Evolutionary conservation across 1,140 invertebrate species (phyloP).

Genomic region (Drosophila navojoa): DNA sequence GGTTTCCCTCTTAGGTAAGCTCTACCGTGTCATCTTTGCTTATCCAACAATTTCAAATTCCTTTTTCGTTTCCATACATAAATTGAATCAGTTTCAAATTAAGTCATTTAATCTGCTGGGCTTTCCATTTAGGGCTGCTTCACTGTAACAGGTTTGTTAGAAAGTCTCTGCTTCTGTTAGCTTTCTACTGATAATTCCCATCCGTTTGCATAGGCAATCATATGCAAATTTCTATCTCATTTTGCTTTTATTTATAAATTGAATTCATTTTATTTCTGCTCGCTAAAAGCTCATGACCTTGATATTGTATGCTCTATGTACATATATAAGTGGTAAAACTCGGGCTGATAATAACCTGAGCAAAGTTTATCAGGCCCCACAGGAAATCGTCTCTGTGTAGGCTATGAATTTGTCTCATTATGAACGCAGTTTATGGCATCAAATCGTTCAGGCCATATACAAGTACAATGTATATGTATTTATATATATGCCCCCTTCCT

Average conservation of each 20-base stretch:
- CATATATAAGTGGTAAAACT: no score
- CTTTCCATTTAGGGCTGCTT: conserved; percentile 46
- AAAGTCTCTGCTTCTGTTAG: conserved; percentile 43
- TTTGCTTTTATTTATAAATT: conserved; percentile 8
- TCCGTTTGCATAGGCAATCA: conserved; percentile 19
- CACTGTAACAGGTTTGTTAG: conserved; percentile 53
- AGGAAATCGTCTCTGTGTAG: conserved; percentile 41
- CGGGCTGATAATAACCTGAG: neutral
- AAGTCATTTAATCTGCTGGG: neutral
- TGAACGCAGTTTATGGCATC: conserved; percentile 7
- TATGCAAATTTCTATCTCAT: conserved; percentile 26
- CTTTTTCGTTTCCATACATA: neutral
- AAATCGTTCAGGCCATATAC: neutral
- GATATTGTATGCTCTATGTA: conserved; percentile 35
- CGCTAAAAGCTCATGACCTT: conserved; percentile 47
- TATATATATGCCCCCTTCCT: no score
- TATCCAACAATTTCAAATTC: no score
- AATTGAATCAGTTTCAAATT: neutral
- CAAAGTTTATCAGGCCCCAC: conserved; percentile 42
- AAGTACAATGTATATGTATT: neutral
- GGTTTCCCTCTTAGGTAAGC: no score
- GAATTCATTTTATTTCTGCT: conserved; percentile 1
- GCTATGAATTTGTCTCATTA: conserved; percentile 35
- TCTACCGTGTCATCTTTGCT: no score
- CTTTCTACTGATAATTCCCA: conserved; percentile 30